These are phyloP conservation scores for Eupithecia vulgata DNA, from an alignment of 2,888 invertebrate species.

Conservation along the genomic window DNA sequence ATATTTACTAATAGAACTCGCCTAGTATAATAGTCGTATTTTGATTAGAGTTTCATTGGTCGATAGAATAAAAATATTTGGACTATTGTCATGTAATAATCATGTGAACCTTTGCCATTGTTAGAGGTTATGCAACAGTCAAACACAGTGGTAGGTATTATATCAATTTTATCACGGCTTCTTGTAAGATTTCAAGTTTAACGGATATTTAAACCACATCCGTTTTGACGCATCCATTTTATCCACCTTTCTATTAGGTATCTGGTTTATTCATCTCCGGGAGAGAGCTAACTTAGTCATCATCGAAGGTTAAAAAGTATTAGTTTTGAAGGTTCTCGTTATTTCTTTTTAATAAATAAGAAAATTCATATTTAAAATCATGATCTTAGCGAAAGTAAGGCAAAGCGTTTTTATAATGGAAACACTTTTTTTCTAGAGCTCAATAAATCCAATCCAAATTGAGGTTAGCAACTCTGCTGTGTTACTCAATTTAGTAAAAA, in stretches of 20 bases:
- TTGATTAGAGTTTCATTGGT: constrained; percentile 60
- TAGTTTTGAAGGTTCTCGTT: not conserved
- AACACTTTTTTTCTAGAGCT: not conserved
- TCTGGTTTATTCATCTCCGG: constrained; percentile 4
- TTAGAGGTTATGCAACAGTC: constrained; percentile 26
- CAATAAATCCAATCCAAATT: constrained; percentile 18
- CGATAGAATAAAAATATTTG: constrained; percentile 68
- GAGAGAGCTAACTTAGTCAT: constrained; percentile 6
- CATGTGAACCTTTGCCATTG: constrained; percentile 29
- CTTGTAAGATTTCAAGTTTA: constrained; percentile 9
- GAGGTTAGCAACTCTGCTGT: constrained; percentile 30
- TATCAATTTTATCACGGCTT: constrained; percentile 6
- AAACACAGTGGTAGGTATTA: constrained; percentile 7
- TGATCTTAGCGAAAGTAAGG: not conserved
- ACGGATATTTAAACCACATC: constrained; percentile 23
- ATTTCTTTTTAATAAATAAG: not conserved
- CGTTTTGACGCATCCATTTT: constrained; percentile 29
- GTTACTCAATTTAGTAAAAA: constrained; percentile 43
- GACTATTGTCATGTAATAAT: constrained; percentile 46
- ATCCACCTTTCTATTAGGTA: constrained; percentile 21
- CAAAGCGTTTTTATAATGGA: not conserved
- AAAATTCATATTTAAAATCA: not conserved
- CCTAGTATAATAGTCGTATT: constrained; percentile 67
- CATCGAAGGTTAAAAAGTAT: not conserved
- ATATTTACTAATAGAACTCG: constrained; percentile 71